phyloP scores from a whole-genome alignment of 2,113 vertebrate species.

The Pavo muticus region DNA sequence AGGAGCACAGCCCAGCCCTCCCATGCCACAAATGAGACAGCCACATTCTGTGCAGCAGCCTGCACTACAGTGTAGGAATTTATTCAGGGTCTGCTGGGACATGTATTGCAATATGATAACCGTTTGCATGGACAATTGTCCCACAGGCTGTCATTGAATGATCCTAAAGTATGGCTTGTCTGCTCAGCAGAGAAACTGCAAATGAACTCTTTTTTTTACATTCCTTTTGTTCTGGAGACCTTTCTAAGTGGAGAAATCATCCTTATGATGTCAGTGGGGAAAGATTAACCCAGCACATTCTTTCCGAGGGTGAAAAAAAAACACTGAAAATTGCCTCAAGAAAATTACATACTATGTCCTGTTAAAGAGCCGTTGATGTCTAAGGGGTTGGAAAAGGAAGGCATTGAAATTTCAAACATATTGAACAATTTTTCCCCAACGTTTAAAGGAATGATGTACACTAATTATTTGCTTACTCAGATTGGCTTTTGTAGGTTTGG shows the following conservation, averaged over 20 bases:
- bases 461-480: slow-evolving; percentile 24
- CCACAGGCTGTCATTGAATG: slow-evolving; percentile 28
- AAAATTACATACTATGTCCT: slow-evolving; percentile 24
- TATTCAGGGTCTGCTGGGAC: slow-evolving; percentile 9
- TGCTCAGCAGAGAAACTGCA: slow-evolving; percentile 21
- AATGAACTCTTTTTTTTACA: background rate
- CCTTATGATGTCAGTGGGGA: slow-evolving; percentile 22
- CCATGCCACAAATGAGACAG: background rate
- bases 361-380: slow-evolving; percentile 43
- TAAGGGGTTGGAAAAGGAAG: background rate
- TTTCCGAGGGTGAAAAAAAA: slow-evolving; percentile 34
- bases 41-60: background rate
- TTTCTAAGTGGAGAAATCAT: slow-evolving; percentile 20
- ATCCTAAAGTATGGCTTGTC: background rate
- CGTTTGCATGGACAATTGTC: background rate
- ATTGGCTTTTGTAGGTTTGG: background rate
- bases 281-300: background rate
- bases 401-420: background rate
- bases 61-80: background rate
- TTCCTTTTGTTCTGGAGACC: slow-evolving; percentile 33
- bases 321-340: slow-evolving; percentile 42
- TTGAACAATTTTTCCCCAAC: background rate
- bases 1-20: slow-evolving; percentile 14
- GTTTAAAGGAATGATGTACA: slow-evolving; percentile 4
- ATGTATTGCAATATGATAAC: slow-evolving; percentile 10